Conservation (phyloP, 2,113 vertebrate species). For the Stegostoma tigrinum region DNA sequence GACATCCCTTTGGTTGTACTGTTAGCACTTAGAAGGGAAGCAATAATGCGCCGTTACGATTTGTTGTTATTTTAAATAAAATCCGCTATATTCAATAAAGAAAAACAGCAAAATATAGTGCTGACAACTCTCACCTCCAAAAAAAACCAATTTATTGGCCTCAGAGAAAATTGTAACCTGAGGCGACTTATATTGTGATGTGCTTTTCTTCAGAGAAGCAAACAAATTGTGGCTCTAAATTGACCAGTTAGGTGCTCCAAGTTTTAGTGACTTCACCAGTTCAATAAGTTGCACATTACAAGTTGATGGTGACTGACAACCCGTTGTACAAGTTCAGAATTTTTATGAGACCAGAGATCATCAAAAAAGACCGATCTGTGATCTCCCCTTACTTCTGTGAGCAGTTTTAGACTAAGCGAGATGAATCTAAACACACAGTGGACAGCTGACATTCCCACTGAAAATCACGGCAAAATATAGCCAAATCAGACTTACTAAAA, state of each 20-base stretch:
- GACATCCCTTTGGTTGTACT: background rate
- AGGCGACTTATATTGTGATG: background rate
- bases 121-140: background rate
- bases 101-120: background rate
- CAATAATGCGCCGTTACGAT: background rate
- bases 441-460: background rate
- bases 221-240: background rate
- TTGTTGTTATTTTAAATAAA: background rate
- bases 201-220: background rate
- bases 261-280: background rate
- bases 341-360: background rate
- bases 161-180: background rate
- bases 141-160: background rate
- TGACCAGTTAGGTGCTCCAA: background rate
- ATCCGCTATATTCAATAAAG: background rate
- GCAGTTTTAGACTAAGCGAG: background rate
- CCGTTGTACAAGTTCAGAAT: background rate
- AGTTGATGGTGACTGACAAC: background rate
- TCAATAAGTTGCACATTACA: background rate
- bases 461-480: background rate
- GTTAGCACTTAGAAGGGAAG: background rate
- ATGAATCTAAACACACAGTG: background rate
- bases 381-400: background rate
- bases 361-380: background rate
- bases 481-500: background rate